Evolutionary conservation across 2,888 invertebrate genomes (phyloP), one percentile per base, ranked within the genome.

Genomic region (Leptinotarsa tumamoca): DNA sequence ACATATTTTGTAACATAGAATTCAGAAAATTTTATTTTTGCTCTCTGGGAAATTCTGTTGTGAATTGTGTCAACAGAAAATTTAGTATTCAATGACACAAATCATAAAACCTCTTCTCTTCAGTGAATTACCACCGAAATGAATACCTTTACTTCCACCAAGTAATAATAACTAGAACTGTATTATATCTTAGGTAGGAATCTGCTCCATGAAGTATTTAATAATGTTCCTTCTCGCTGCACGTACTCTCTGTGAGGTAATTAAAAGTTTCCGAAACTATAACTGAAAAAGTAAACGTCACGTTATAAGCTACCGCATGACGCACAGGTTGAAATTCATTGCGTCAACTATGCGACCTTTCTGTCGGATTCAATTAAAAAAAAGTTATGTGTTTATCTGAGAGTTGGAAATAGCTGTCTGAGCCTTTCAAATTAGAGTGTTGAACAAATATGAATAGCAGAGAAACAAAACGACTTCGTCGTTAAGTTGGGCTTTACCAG

Each of bases 261-360:
- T 63, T 63, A 33, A 14, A 63, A 63, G n/a, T 63, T 58, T 63
- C 33, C 27, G 27, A 33, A 43, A 63, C 43, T 63, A 43, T 10
- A 63, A 17, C 58, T n/a, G 63, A 63, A 63, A 63, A 43, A 63
- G 63, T 43, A n/a, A 33, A 63, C 13, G 43, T 63, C 43, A 43
- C 63, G 63, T 63, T 17, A 43, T 27, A n/a, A 63, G 33, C 43
- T 63, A 63, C 33, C 58, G 23, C 58, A 58, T 58, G 58, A 23
- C 58, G 27, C 58, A 23, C 21, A 15, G 14, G 58, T 58, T 58
- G 14, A 14, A 58, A 14, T 17, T 21, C 21, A 58, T 14, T 21
- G 23, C n/a, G 2, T 52, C 52, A 52, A 52, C 52, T 15, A 52
- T 52, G 52, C n/a, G 4, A 52, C 52, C 52, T 52, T 52, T 15